These are phyloP conservation scores for Philantomba maxwellii DNA, from an alignment of 2,113 vertebrate genomes.

Conservation along the genomic window DNA sequence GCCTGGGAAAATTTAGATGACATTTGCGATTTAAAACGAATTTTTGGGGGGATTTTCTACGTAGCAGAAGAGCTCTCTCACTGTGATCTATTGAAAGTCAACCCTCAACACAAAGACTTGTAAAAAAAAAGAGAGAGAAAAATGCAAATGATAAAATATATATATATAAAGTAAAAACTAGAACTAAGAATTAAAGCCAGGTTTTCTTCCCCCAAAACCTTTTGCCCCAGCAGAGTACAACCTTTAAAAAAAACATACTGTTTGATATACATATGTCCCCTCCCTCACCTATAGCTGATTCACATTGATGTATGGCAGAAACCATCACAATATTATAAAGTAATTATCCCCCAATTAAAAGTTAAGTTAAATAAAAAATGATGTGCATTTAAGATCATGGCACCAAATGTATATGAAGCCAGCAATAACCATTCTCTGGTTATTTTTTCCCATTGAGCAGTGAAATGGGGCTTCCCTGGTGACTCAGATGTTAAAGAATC, in stretches of 20 bases:
- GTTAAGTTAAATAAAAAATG: neutral
- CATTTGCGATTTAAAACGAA: neutral
- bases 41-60: neutral
- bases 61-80: neutral
- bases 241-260: neutral
- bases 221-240: neutral
- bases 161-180: neutral
- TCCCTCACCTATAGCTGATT: neutral
- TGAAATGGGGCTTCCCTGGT: neutral
- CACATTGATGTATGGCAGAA: neutral
- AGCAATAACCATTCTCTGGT: too few relatives aligned
- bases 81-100: neutral
- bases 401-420: neutral
- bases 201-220: neutral
- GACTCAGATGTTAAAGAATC: neutral
- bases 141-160: neutral
- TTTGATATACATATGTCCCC: neutral
- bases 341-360: neutral
- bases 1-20: neutral
- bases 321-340: neutral
- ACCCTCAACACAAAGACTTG: neutral
- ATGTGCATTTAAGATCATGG: neutral
- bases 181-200: neutral
- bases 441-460: neutral
- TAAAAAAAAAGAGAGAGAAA: neutral